Evolutionary conservation across 30 jellyfish, hydroid and myxozoan species (phyloP), one percentile per base, ranked within the genome.

Genomic region (Aurelia sp.): DNA sequence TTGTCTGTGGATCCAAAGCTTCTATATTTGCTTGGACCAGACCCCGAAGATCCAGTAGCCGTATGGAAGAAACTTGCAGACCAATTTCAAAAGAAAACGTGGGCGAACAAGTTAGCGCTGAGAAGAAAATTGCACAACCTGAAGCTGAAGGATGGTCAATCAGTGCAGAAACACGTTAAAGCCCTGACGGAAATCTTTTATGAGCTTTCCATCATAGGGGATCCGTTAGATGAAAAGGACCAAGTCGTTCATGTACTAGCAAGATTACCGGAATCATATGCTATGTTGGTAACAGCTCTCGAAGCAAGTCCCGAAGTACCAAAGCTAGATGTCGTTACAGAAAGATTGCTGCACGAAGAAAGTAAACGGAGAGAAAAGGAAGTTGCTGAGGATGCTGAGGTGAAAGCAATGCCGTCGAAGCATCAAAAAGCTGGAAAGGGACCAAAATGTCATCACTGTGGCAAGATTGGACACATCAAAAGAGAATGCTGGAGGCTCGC

Each of bases 271-370:
- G 89, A 88, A 24, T 78, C 89, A 1, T 76, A 16, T 47, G 79
- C 48, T 30, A 38, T 77, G 82, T 55, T 87, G 86, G 93, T 78
- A 8, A 87, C 96, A 13, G 96, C 96, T 47, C 40, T 87, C 9
- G 96, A 87, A 78, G 96, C 96, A 63, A 64, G 67, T 41, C 65
- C 35, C 1, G 92, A 87, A 2, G 81, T 76, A 40, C 96, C 96
- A 33, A 78, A 77, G 24, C 58, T 87, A 58, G 91, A 87, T 7
- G 82, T 77, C 2, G 96, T 87, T 70, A 87, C 88, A 12, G 85
- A 83, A 57, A 74, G 91, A 10, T 52, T 71, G 50, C 31, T 85
- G 73, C 95, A 53, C 47, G 92, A 87, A 68, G 96, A 87, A 72
- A 58, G 31, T 24, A 77, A 87, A 61, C 79, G 65, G 64, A 76